These are phyloP conservation scores for Amblyjoppa fuscipennis DNA, from an alignment of 2,888 invertebrate species.

Conservation along the genomic window DNA sequence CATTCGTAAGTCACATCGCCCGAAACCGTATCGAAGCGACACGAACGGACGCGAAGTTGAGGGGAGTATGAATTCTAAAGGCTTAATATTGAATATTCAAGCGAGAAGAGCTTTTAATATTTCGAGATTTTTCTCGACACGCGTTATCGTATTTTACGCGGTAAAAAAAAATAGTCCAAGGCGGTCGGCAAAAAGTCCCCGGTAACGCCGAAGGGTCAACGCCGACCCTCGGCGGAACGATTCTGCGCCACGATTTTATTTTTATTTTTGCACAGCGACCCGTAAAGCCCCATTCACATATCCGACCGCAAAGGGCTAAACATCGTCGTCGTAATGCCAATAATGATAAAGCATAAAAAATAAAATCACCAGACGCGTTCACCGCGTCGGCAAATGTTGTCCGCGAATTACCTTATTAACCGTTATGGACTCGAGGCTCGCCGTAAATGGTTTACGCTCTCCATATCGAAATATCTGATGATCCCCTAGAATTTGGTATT, in stretches of 20 bases:
- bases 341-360: neutral
- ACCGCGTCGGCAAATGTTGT: neutral
- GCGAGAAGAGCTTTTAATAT: neutral
- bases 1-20: no score
- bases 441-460: neutral
- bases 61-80: no score
- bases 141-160: no score
- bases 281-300: neutral
- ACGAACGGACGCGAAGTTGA: no score
- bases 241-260: neutral
- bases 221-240: neutral
- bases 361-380: constrained; percentile 1
- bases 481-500: constrained; percentile 21
- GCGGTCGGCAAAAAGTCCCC: neutral
- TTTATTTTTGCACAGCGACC: neutral
- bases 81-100: neutral
- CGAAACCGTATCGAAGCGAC: no score
- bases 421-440: constrained; percentile 10
- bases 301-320: neutral
- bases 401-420: constrained; percentile 47
- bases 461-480: constrained; percentile 25
- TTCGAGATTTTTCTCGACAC: no score
- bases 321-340: neutral
- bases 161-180: neutral
- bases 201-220: neutral